Evolutionary conservation across 2,113 vertebrate genomes (phyloP).

Genomic region (Antechinus flavipes): DNA sequence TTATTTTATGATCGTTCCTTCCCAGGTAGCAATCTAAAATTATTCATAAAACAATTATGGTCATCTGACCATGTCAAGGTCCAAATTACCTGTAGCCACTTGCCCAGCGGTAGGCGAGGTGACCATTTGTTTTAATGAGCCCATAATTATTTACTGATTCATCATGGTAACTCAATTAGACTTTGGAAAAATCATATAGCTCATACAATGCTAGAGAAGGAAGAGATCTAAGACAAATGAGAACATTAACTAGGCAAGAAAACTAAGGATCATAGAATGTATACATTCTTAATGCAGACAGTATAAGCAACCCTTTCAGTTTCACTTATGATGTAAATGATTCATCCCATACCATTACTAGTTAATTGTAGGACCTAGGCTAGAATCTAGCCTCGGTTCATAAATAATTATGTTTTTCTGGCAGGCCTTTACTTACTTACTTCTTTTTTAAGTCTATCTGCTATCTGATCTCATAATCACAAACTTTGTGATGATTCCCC

Average conservation of each 20-base stretch:
- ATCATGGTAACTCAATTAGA: conserved; percentile 53
- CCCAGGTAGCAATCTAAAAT: not conserved
- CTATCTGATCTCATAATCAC: not conserved
- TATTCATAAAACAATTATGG: conserved; percentile 30
- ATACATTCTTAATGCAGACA: not conserved
- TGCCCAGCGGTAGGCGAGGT: not conserved
- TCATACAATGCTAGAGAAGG: not conserved
- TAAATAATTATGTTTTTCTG: not conserved
- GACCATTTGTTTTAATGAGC: conserved; percentile 23
- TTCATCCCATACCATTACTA: not conserved
- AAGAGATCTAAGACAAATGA: not conserved
- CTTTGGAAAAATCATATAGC: conserved; percentile 42
- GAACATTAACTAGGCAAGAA: not conserved
- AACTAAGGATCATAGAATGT: not conserved
- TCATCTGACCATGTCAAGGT: not conserved
- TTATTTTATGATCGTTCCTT: conserved; percentile 44
- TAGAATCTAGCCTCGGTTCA: not conserved
- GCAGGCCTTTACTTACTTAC: not conserved
- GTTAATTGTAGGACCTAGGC: not conserved
- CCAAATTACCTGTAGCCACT: not conserved
- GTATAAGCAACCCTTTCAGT: not conserved
- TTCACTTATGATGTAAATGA: not conserved
- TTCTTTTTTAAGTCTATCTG: not conserved
- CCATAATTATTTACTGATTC: conserved; percentile 38
- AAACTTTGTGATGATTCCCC: not conserved